A percentile compares a stretch with the other conserved stretches of the same genome.
phyloP scores from a whole-genome alignment of 2,888 invertebrate species.

The Nasonia oneida region DNA sequence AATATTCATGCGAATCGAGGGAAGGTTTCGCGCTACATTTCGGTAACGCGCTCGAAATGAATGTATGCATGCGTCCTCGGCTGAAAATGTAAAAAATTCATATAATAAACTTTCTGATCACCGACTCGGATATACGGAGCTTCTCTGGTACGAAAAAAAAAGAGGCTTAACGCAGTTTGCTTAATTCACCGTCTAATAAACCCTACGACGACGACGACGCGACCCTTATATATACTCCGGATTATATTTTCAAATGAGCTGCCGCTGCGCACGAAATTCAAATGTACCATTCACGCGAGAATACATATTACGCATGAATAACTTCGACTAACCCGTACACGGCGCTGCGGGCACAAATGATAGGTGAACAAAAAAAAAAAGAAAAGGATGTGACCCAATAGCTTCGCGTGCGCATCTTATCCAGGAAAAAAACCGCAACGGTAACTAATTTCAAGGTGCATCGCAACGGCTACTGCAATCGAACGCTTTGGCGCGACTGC shows the following conservation, averaged over 20 bases:
- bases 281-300: not conserved
- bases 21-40: not conserved
- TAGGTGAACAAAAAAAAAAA: not conserved
- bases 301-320: conserved; percentile 17
- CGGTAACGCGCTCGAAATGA: not conserved
- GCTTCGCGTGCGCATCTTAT: not conserved
- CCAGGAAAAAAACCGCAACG: conserved; percentile 35
- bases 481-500: conserved; percentile 11
- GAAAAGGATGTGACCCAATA: not conserved
- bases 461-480: conserved; percentile 31
- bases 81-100: not conserved
- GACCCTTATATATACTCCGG: not conserved
- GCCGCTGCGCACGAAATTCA: not conserved
- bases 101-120: not conserved
- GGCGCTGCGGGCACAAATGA: not conserved
- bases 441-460: conserved; percentile 48
- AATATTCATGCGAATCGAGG: not conserved
- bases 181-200: not conserved
- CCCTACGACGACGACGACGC: not conserved
- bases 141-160: not conserved
- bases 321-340: not conserved
- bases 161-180: not conserved
- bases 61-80: too few species aligned
- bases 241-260: conserved; percentile 22
- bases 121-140: too few species aligned